phyloP scores from a whole-genome alignment of 2,797 vertebrate species.

The Neopelma chrysocephalum region DNA sequence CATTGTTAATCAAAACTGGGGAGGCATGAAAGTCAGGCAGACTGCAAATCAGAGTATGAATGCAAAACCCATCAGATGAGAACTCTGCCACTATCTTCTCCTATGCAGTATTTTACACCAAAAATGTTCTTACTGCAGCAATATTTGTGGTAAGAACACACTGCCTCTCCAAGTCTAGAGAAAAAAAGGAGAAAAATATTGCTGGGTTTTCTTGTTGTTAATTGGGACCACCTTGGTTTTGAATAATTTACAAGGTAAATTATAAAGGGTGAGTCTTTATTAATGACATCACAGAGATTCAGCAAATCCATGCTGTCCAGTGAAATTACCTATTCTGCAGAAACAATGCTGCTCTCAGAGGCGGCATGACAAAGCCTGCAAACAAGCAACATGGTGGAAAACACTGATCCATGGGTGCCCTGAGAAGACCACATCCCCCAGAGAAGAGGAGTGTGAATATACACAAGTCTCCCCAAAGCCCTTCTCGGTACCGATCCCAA shows the following conservation, averaged over 20 bases:
- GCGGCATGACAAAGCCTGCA: not conserved
- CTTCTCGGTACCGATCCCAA: not conserved
- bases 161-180: not conserved
- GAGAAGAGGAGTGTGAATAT: not conserved
- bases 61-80: not conserved
- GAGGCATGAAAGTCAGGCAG: not conserved
- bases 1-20: not conserved
- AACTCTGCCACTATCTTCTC: not conserved
- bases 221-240: not conserved
- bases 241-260: not conserved
- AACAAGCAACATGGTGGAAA: not conserved
- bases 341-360: not conserved
- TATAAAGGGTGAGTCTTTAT: not conserved
- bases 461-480: accelerated
- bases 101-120: not conserved
- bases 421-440: not conserved
- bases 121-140: not conserved
- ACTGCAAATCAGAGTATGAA: not conserved
- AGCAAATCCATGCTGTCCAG: not conserved
- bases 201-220: not conserved
- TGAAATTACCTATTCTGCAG: not conserved
- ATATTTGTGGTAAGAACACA: not conserved
- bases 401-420: not conserved
- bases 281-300: not conserved
- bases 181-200: not conserved